phyloP scores from a whole-genome alignment of 1,140 invertebrate genomes.

The Copidosoma floridanum region DNA sequence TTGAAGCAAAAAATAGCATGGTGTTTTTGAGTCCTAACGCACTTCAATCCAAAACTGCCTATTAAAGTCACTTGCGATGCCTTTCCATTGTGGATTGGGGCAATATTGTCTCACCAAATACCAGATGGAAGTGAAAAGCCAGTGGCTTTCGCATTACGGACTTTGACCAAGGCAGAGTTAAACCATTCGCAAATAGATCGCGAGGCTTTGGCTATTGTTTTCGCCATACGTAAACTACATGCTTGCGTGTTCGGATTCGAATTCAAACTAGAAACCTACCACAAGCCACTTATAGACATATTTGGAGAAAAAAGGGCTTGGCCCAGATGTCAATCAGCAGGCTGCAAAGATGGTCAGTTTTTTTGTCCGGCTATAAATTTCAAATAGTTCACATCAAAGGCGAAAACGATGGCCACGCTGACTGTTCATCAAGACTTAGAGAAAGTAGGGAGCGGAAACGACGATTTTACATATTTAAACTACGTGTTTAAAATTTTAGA shows the following conservation, averaged over 20 bases:
- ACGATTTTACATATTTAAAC: not conserved
- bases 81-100: not conserved
- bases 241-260: too few species aligned
- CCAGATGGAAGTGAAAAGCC: not conserved
- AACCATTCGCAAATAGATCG: not conserved
- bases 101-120: not conserved
- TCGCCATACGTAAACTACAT: too few species aligned
- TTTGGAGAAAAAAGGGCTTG: not conserved
- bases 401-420: not conserved
- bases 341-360: too few species aligned
- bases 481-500: not conserved
- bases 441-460: not conserved
- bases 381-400: not conserved
- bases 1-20: not conserved
- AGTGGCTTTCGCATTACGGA: not conserved
- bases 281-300: not conserved
- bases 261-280: not conserved
- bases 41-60: not conserved
- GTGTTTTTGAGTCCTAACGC: not conserved
- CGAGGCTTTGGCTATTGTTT: constrained; percentile 50
- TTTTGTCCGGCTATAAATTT: not conserved
- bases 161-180: not conserved
- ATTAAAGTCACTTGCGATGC: constrained; percentile 1
- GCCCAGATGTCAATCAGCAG: not conserved
- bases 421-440: not conserved